A percentile compares a stretch with the other conserved stretches of the same genome.
Evolutionary conservation across 2,113 vertebrate species (phyloP).

Genomic region (Chascanopsetta lugubris): DNA sequence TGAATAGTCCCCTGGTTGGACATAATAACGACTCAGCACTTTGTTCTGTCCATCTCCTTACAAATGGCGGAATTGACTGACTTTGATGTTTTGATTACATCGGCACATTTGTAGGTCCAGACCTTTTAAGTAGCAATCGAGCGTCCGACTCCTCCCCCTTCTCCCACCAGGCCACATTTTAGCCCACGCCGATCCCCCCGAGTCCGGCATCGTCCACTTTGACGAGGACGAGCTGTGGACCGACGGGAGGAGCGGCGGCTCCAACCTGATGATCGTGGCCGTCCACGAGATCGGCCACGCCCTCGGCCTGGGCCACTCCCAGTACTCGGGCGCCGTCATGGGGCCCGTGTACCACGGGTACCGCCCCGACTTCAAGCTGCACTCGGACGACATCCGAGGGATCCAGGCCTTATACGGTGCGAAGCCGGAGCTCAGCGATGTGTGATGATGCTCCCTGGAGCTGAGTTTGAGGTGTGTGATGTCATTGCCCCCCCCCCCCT

Average conservation of each 20-base stretch:
- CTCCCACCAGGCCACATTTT: slow-evolving; percentile 79
- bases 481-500: too few species aligned
- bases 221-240: slow-evolving; percentile 88
- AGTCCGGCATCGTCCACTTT: slow-evolving; percentile 86
- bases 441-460: too few species aligned
- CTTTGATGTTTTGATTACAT: too few species aligned
- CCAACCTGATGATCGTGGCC: slow-evolving; percentile 87
- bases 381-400: slow-evolving; percentile 84
- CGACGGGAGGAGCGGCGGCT: slow-evolving; percentile 77
- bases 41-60: too few species aligned
- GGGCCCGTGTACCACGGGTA: slow-evolving; percentile 86
- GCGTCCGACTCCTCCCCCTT: too few species aligned
- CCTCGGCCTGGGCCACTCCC: slow-evolving; percentile 88
- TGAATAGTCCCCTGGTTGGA: too few species aligned
- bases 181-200: slow-evolving; percentile 87
- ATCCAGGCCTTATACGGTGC: slow-evolving; percentile 89
- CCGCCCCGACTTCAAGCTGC: slow-evolving; percentile 81
- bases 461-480: too few species aligned
- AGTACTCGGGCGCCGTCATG: slow-evolving; percentile 83
- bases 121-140: too few species aligned
- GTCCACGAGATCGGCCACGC: slow-evolving; percentile 89
- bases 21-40: too few species aligned
- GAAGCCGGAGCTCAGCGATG: too few species aligned
- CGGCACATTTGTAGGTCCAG: too few species aligned
- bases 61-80: too few species aligned